phyloP scores from a whole-genome alignment of 2,113 vertebrate species.

The Chaetops frenatus region DNA sequence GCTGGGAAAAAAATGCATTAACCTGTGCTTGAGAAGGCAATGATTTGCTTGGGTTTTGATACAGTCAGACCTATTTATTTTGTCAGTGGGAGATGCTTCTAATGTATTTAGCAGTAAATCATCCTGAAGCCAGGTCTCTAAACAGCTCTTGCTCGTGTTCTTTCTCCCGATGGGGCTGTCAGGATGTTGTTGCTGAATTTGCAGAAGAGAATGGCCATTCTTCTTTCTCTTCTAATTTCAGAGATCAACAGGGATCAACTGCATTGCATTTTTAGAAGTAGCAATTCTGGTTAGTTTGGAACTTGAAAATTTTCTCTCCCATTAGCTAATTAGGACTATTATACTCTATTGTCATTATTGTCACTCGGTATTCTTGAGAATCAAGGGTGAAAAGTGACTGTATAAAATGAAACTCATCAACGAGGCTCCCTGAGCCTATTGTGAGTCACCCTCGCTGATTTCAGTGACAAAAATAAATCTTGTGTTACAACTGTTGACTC shows the following conservation, averaged over 20 bases:
- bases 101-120: background rate
- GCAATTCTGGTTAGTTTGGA: background rate
- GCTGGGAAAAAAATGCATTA: background rate
- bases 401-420: background rate
- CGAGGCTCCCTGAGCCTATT: background rate
- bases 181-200: conserved; percentile 21
- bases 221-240: background rate
- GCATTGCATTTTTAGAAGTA: background rate
- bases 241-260: background rate
- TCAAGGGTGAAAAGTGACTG: background rate
- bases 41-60: conserved; percentile 37
- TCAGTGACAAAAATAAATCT: background rate
- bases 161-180: background rate
- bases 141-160: background rate
- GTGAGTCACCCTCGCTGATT: conserved; percentile 24
- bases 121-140: background rate
- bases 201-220: background rate
- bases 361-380: conserved; percentile 31
- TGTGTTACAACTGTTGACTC: background rate
- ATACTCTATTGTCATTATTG: background rate
- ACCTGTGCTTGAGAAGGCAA: background rate
- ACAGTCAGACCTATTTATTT: conserved; percentile 7
- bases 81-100: background rate
- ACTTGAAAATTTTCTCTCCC: background rate
- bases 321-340: conserved; percentile 26